Percentiles rank a stretch among this genome's conserved stretches.
Evolutionary conservation across 2,888 invertebrate genomes (phyloP).

Genomic region (Xanthostigma xanthostigma): DNA sequence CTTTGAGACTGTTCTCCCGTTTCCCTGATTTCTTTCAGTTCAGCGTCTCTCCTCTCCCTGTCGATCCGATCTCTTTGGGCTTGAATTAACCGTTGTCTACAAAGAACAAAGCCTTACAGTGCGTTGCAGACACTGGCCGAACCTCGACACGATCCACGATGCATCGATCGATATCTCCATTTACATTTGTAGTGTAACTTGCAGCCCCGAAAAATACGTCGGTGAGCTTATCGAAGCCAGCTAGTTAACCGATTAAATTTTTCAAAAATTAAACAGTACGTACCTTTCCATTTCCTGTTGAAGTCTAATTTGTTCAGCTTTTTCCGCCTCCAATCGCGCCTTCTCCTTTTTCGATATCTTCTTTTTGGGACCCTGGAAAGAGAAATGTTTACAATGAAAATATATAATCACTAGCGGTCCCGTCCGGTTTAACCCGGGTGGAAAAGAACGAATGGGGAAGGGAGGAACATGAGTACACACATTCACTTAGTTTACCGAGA

Average conservation of each 20-base stretch:
- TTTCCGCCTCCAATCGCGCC: constrained; percentile 27
- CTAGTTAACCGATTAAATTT: no score
- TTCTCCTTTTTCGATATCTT: constrained; percentile 31
- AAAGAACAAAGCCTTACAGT: background rate
- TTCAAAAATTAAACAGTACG: background rate
- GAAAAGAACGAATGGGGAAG: no score
- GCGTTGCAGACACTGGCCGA: background rate
- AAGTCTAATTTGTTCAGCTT: constrained; percentile 27
- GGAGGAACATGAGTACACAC: no score
- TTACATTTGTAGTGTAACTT: no score
- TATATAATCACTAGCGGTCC: no score
- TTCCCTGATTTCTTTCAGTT: constrained; percentile 25
- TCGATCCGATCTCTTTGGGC: constrained; percentile 19
- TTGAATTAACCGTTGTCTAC: constrained; percentile 7
- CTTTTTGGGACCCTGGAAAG: constrained; percentile 21
- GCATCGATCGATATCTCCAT: no score
- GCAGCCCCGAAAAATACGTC: no score
- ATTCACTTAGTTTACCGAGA: no score
- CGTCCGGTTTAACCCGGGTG: no score
- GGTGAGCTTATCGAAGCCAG: no score
- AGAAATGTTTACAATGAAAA: background rate
- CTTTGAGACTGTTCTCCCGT: constrained; percentile 19
- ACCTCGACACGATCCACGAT: no score
- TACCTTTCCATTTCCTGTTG: constrained; percentile 27
- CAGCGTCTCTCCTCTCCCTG: constrained; percentile 19